phyloP scores from a whole-genome alignment of 2,888 invertebrate genomes.

The Synergus umbraculus region DNA sequence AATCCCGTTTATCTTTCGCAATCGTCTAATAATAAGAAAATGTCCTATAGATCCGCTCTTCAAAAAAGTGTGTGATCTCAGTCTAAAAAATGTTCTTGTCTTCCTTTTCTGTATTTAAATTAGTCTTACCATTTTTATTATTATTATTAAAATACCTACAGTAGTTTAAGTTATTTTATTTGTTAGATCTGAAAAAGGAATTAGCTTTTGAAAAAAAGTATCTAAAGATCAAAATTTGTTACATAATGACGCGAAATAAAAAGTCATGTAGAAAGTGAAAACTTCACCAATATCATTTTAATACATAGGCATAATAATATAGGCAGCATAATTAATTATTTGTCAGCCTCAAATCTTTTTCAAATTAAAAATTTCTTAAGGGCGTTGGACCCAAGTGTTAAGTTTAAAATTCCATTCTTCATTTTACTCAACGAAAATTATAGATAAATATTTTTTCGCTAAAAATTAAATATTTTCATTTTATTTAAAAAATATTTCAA shows the following conservation, averaged over 20 bases:
- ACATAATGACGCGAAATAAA: neutral
- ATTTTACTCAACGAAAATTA: too few species aligned
- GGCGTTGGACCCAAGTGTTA: too few species aligned
- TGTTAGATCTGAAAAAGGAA: neutral
- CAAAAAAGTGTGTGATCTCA: neutral
- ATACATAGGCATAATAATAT: neutral
- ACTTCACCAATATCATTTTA: neutral
- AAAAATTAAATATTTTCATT: too few species aligned
- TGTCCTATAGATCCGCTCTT: neutral
- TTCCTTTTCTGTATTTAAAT: neutral
- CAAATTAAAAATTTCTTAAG: neutral
- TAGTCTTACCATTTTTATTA: neutral
- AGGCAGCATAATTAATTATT: neutral
- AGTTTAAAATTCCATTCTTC: too few species aligned
- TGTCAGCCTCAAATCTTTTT: neutral
- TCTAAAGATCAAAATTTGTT: neutral
- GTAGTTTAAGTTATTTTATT: neutral
- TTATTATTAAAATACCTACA: neutral
- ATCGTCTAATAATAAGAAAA: conserved; percentile 1
- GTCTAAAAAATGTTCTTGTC: neutral
- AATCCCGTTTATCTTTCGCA: conserved; percentile 23
- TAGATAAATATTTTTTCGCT: too few species aligned
- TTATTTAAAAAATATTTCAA: too few species aligned
- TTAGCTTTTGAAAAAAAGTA: neutral
- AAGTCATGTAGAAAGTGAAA: neutral